Evolutionary conservation across 2,888 invertebrate genomes (phyloP).

Genomic region (Oxyscelio sp.): DNA sequence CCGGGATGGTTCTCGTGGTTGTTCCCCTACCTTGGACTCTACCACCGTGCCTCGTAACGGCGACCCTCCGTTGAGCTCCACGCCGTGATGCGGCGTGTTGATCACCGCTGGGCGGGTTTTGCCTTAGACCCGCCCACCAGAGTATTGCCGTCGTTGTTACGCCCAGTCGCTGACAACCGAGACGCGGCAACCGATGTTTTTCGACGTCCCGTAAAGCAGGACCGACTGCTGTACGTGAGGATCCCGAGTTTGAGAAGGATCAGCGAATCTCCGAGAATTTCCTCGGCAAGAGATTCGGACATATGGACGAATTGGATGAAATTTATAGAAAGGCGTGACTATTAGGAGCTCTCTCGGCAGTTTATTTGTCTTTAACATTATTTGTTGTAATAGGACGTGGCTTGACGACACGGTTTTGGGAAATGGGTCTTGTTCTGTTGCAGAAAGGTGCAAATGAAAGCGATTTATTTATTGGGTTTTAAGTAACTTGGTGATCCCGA

Average conservation of each 20-base stretch:
- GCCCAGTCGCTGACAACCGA: slow-evolving; percentile 65
- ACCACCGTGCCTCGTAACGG: slow-evolving; percentile 66
- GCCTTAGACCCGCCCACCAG: neutral
- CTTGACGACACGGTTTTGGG: neutral
- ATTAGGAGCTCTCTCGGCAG: slow-evolving; percentile 35
- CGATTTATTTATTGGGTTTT: slow-evolving; percentile 8
- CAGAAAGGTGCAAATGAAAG: slow-evolving; percentile 8
- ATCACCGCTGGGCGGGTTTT: slow-evolving; percentile 82
- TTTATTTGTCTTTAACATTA: slow-evolving; percentile 54
- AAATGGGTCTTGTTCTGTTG: slow-evolving; percentile 1
- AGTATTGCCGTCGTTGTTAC: slow-evolving; percentile 25
- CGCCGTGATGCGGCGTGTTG: slow-evolving; percentile 84
- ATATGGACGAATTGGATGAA: slow-evolving; percentile 58
- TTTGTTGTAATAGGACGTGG: slow-evolving; percentile 36
- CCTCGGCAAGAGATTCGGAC: slow-evolving; percentile 35
- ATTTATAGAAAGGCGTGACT: slow-evolving; percentile 66
- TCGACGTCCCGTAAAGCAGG: slow-evolving; percentile 56
- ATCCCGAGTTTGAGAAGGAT: slow-evolving; percentile 41
- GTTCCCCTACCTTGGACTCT: slow-evolving; percentile 80
- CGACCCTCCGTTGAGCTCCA: slow-evolving; percentile 78
- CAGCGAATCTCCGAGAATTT: slow-evolving; percentile 57
- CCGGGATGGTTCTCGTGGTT: slow-evolving; percentile 86
- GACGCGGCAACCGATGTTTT: slow-evolving; percentile 64
- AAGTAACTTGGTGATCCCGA: neutral
- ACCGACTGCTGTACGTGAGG: slow-evolving; percentile 43